phyloP scores from a whole-genome alignment of 2,797 vertebrate species.

The Limnodromus scolopaceus region DNA sequence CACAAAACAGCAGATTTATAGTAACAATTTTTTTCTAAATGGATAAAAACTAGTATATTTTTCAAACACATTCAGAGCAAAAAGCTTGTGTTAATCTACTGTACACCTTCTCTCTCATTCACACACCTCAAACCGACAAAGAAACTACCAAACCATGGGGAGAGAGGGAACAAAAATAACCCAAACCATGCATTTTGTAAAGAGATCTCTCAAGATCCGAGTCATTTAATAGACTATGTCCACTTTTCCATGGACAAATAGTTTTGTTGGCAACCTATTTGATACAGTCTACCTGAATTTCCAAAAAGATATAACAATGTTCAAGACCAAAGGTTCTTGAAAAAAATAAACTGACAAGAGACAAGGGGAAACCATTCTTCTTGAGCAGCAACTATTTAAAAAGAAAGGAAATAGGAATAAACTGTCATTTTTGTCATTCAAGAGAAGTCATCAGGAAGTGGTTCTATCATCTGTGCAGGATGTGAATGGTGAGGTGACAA shows the following conservation, averaged over 20 bases:
- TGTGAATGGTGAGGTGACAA: background rate
- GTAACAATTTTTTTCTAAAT: background rate
- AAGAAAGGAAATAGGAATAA: background rate
- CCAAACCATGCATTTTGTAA: background rate
- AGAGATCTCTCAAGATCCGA: background rate
- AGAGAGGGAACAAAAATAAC: background rate
- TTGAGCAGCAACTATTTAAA: background rate
- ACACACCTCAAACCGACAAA: fast-evolving
- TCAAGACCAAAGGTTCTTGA: background rate
- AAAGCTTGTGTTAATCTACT: background rate
- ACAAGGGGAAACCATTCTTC: background rate
- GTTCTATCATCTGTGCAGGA: background rate
- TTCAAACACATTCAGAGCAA: background rate
- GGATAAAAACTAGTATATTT: background rate
- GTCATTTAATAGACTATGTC: background rate
- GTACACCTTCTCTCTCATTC: background rate
- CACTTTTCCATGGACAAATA: background rate
- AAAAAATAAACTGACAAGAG: background rate
- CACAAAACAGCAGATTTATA: background rate
- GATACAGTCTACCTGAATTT: background rate
- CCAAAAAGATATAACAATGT: background rate
- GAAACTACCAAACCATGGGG: background rate
- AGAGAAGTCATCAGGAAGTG: background rate
- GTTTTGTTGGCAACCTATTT: background rate
- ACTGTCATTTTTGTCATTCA: background rate